Conservation (phyloP, 2,113 vertebrate genomes). For the Asarcornis scutulata region DNA sequence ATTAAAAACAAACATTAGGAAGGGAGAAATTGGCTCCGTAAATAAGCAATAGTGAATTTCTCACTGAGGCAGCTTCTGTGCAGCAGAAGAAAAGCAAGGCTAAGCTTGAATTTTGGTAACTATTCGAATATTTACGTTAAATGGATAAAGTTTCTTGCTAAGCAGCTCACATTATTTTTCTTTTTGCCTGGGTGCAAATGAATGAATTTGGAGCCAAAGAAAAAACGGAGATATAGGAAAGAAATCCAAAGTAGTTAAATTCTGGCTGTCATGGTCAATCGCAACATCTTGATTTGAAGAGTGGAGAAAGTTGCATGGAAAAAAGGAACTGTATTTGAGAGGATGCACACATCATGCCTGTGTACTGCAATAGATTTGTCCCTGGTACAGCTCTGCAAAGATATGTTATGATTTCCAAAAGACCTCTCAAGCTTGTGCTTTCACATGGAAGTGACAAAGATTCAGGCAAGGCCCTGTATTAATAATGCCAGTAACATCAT, state of each 20-base stretch:
- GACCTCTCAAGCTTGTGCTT: background rate
- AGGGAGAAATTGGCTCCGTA: background rate
- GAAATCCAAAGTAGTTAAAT: background rate
- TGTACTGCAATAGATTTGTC: background rate
- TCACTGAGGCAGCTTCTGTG: conserved; percentile 49
- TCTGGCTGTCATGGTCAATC: conserved; percentile 16
- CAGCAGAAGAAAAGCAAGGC: conserved; percentile 46
- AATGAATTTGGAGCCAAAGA: conserved; percentile 18
- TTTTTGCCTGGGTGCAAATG: conserved; percentile 2
- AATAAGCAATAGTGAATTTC: conserved; percentile 1
- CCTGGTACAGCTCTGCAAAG: background rate
- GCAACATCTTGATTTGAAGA: conserved; percentile 22
- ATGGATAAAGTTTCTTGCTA: conserved; percentile 41
- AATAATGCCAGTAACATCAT: background rate
- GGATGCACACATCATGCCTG: no score
- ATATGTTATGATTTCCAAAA: background rate
- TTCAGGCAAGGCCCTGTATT: background rate
- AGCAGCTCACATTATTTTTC: conserved; percentile 18
- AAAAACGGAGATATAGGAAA: conserved; percentile 2
- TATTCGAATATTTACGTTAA: conserved; percentile 53
- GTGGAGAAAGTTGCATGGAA: background rate
- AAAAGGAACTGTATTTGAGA: background rate
- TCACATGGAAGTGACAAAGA: background rate
- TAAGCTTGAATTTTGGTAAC: conserved; percentile 55
- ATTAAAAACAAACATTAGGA: background rate